Base-by-base conservation (phyloP, 2,888 invertebrate genomes). In the Metopia argyrocephala region DNA sequence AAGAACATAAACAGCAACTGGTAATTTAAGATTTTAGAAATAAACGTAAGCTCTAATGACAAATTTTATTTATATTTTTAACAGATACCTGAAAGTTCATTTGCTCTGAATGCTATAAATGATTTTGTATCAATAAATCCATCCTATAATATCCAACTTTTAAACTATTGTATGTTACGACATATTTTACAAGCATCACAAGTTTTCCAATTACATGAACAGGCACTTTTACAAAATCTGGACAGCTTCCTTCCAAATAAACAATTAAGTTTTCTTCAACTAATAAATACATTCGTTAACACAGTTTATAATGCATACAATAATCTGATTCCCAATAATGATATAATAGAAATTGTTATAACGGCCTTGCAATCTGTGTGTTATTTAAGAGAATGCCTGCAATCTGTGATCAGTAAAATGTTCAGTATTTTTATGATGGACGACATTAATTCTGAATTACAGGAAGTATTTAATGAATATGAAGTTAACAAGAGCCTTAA, bases 221-320 rank as follows among this genome's bases (percentile, higher is more conserved):
- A 82, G 52, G 78, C 76, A 28, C 68, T 82, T 1, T 82, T 85
- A 0, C 1, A 85, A n/a, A 79, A 56, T n/a, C 84, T 85, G 18
- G 38, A 73, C 0, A 80, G 80, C 5, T 82, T 83, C 27, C 23
- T 87, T 57, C 59, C 84, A 23, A 83, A 84, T 20, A 85, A 86
- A 12, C 88, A 87, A 69, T 31, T 87, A 45, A 84, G 85, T 57
- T 86, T 85, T 66, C 66, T 88, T 12, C 69, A 78, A 66, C 15
- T 70, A 25, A 9, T 70, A 18, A 61, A 45, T 18, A 61, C 20
- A 50, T 81, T 75, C 61, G 21, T 78, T n/a, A 28, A 45, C n/a
- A 25, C 45, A 9, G 31, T 80, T 18, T 64, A 54, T 68, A 64
- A 25, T 4, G 62, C 3, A 1, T 62, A 31, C 46, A 69, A 56